These are phyloP conservation scores for Protobothrops mucrosquamatus DNA, from an alignment of 2,113 vertebrate species.

Conservation along the genomic window DNA sequence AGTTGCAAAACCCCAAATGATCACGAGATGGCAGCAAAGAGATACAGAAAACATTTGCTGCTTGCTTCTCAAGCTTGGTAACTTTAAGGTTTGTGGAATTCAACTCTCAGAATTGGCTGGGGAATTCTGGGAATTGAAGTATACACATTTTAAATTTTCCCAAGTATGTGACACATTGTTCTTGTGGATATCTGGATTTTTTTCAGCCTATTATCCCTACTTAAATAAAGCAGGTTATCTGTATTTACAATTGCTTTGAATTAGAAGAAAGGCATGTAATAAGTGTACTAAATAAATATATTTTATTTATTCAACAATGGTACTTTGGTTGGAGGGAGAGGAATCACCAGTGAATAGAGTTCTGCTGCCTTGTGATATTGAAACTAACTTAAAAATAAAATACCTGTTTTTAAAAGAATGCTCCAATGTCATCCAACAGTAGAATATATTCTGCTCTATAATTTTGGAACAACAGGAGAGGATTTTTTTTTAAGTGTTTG, in stretches of 20 bases:
- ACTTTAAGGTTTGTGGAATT: background rate
- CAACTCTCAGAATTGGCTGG: background rate
- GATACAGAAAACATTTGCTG: background rate
- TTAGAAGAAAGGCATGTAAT: background rate
- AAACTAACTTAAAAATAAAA: background rate
- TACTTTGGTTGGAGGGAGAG: background rate
- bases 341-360: background rate
- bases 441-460: background rate
- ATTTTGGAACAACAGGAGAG: background rate
- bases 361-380: background rate
- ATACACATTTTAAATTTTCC: background rate
- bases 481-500: background rate
- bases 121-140: background rate
- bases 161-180: too few relatives aligned
- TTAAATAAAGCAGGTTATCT: background rate
- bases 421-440: background rate
- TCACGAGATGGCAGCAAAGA: background rate
- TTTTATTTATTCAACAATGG: background rate
- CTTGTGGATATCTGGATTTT: background rate
- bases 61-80: background rate
- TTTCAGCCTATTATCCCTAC: background rate
- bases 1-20: background rate
- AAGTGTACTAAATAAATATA: background rate
- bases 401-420: background rate
- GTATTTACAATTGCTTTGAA: background rate